phyloP scores from a whole-genome alignment of 1,140 invertebrate species.

The Galleria mellonella region DNA sequence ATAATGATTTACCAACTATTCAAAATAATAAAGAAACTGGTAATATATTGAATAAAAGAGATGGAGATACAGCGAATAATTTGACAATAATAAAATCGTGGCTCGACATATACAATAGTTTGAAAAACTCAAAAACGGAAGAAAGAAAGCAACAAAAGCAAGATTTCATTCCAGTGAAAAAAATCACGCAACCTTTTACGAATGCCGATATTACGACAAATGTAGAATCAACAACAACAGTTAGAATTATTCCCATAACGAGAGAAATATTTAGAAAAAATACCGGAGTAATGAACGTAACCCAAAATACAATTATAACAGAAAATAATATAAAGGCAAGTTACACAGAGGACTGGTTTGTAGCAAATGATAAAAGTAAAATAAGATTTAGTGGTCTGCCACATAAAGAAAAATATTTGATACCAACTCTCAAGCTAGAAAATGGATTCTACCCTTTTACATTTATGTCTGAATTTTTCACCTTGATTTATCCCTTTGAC shows the following conservation, averaged over 20 bases:
- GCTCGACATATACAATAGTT: conserved; percentile 47
- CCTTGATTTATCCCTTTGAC: conserved; percentile 58
- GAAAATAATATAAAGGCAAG: conserved; percentile 45
- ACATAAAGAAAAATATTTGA: conserved; percentile 60
- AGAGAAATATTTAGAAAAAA: conserved; percentile 38
- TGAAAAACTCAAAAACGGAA: conserved; percentile 30
- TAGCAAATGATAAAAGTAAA: conserved; percentile 48
- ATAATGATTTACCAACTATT: conserved; percentile 18
- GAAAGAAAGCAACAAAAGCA: conserved; percentile 22
- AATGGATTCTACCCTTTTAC: conserved; percentile 58
- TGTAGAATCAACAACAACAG: conserved; percentile 10
- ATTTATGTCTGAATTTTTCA: conserved; percentile 62
- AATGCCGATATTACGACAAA: conserved; percentile 5
- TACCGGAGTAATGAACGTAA: conserved; percentile 27
- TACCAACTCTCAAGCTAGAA: conserved; percentile 57
- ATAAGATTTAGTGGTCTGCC: conserved; percentile 63
- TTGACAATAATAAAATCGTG: conserved; percentile 33
- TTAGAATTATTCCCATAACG: conserved; percentile 51
- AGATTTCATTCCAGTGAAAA: conserved; percentile 19
- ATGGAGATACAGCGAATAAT: conserved; percentile 27
- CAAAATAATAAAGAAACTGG: conserved; percentile 18
- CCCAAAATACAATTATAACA: conserved; percentile 32
- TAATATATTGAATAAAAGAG: conserved; percentile 42
- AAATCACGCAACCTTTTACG: conserved; percentile 8
- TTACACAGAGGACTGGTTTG: conserved; percentile 47